Conservation (phyloP, 2,113 vertebrate species). For the Sceloporus tristichus region DNA sequence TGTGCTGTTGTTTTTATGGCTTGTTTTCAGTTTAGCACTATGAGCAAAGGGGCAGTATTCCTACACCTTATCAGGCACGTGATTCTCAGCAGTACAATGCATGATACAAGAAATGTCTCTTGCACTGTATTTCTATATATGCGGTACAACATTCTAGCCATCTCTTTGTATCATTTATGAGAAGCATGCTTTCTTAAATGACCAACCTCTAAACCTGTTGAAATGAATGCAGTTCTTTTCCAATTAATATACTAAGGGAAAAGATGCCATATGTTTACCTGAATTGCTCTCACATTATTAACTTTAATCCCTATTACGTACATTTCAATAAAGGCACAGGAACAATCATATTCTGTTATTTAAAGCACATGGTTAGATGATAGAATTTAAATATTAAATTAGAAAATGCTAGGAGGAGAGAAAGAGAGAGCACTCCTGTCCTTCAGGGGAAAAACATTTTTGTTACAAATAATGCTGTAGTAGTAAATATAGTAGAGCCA, state of each 20-base stretch:
- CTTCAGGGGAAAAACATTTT: background rate
- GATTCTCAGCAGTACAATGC: slow-evolving; percentile 25
- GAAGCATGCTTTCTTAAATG: slow-evolving; percentile 63
- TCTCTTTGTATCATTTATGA: slow-evolving; percentile 58
- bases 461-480: background rate
- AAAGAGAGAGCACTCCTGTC: background rate
- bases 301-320: slow-evolving; percentile 72
- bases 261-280: slow-evolving; percentile 54
- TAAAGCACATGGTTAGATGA: background rate
- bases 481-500: background rate
- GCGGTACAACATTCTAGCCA: slow-evolving; percentile 45
- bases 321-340: slow-evolving; percentile 74
- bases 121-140: slow-evolving; percentile 58
- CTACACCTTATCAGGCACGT: background rate
- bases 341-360: background rate
- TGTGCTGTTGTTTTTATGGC: slow-evolving; percentile 44
- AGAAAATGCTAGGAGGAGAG: background rate
- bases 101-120: slow-evolving; percentile 52
- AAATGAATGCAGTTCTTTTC: background rate
- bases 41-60: slow-evolving; percentile 19
- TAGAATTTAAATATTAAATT: slow-evolving; percentile 16
- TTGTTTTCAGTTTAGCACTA: slow-evolving; percentile 52
- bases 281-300: slow-evolving; percentile 69
- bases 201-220: background rate
- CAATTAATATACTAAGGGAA: background rate